Evolutionary conservation across 2,113 vertebrate species (phyloP), one percentile per base, ranked within the genome.

Genomic region (Anas platyrhynchos): DNA sequence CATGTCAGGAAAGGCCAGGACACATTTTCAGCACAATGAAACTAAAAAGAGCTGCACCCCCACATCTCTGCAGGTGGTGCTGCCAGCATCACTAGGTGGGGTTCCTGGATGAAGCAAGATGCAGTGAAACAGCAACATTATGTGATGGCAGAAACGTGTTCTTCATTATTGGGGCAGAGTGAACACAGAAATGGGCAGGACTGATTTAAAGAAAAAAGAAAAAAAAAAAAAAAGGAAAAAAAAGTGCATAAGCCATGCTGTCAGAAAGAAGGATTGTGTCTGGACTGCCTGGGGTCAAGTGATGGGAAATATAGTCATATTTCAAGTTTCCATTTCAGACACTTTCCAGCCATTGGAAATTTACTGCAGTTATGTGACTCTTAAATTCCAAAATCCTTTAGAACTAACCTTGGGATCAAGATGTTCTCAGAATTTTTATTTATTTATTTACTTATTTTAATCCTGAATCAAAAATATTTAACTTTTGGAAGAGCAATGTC

Each of bases 331-430:
- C 68, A 43, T 83, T 71, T 86, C 56, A 41, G 68, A 32, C 12
- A 5, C 6, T 77, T 86, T 69, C 56, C 36, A 80, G 59, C 43
- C 11, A 79, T 3, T 66, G 61, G 44, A 75, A 87, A 93, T 94
- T 86, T 89, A 58, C 69, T 86, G 68, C 77, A 43, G 29, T 85
- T 84, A 50, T 21, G 26, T 7, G 91, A 66, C 27, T 63, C 59
- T 87, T 82, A 75, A 94, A 96, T 82, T 94, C 44, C 66, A 92
- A 94, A 92, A 68, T 88, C 48, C 74, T 78, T 84, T 75, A 82
- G 61, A 55, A 72, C 11, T 67, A 55, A 65, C n/a, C 34, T 80
- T 90, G 63, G 46, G 75, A 92, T 90, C 92, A 94, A 94, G 84
- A 78, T 88, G 88, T 95, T 83, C 88, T 91, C 65, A 65, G 32